Percentiles rank a stretch among this genome's conserved stretches.
These are phyloP conservation scores for Atopsyche davidsoni DNA, from an alignment of 1,140 invertebrate species.

Conservation along the genomic window DNA sequence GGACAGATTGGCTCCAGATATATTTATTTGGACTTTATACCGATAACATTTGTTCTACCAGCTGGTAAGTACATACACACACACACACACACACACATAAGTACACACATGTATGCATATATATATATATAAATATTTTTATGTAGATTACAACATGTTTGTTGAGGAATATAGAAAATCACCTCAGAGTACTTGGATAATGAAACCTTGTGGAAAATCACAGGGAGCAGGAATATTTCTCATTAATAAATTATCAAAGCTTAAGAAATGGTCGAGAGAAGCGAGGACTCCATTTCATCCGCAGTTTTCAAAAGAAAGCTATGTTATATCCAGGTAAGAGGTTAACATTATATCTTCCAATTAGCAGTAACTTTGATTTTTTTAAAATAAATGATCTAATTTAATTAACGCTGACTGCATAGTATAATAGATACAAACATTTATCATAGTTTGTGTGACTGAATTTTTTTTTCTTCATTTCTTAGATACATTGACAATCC, in stretches of 20 bases:
- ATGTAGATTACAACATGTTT: conserved; percentile 85
- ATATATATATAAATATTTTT: conserved; percentile 2
- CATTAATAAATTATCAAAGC: conserved; percentile 82
- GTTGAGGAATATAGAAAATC: conserved; percentile 90
- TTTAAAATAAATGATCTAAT: conserved; percentile 8
- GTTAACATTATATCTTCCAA: conserved; percentile 1
- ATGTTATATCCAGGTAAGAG: conserved; percentile 73
- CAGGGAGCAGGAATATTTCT: conserved; percentile 84
- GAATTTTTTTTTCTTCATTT: no score
- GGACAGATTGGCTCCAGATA: conserved; percentile 70
- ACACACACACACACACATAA: neutral
- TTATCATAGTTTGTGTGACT: no score
- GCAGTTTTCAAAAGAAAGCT: conserved; percentile 77
- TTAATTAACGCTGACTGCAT: conserved; percentile 8
- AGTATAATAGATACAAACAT: no score
- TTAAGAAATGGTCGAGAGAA: conserved; percentile 82
- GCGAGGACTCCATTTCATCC: conserved; percentile 78
- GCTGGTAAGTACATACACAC: conserved; percentile 54
- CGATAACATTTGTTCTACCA: conserved; percentile 87
- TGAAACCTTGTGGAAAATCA: conserved; percentile 93
- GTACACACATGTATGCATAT: neutral
- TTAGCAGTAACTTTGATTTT: conserved; percentile 6
- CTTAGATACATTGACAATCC: conserved; percentile 77
- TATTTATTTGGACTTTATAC: conserved; percentile 82
- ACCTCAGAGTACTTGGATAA: conserved; percentile 92